These are phyloP conservation scores for Aphrocallistes beatrix DNA, from an alignment of 37 sponge, comb jelly and placozoan species.

Conservation along the genomic window DNA sequence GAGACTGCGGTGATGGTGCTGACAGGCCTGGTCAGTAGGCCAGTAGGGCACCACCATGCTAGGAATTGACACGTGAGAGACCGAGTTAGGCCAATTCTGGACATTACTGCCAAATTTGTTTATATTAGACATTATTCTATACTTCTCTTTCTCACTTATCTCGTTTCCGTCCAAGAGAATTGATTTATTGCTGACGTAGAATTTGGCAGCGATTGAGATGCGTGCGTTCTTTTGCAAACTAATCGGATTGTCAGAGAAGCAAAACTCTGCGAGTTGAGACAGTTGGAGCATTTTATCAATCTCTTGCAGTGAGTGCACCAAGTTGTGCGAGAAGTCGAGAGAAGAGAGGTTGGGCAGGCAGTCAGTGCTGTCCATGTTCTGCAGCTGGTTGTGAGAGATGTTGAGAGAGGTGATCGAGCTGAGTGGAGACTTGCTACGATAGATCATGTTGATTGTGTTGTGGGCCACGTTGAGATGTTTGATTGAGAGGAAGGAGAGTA, in stretches of 20 bases:
- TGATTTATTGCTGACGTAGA: not conserved
- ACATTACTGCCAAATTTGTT: not conserved
- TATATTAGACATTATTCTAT: not conserved
- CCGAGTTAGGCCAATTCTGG: not conserved
- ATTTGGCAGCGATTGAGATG: not conserved
- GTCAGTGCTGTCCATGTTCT: conserved; percentile 33
- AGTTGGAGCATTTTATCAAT: not conserved
- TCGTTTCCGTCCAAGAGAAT: not conserved
- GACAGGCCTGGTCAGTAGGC: not conserved
- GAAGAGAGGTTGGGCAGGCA: not conserved
- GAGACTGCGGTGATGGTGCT: not conserved
- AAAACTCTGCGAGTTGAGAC: not conserved
- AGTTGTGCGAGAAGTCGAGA: conserved; percentile 4
- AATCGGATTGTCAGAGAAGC: not conserved
- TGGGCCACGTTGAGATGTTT: conserved; percentile 39
- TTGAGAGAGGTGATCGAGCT: conserved; percentile 37
- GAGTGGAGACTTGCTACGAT: not conserved
- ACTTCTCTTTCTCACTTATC: conserved; percentile 3
- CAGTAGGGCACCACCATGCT: not conserved
- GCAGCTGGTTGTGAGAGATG: conserved; percentile 49
- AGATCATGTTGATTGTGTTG: conserved; percentile 32
- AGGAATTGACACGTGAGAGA: not conserved
- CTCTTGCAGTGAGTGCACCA: not conserved
- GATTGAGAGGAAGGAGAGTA: conserved; percentile 44
- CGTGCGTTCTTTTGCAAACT: not conserved